phyloP scores from a whole-genome alignment of 2,797 vertebrate genomes.

The Lindbergichthys nudifrons region DNA sequence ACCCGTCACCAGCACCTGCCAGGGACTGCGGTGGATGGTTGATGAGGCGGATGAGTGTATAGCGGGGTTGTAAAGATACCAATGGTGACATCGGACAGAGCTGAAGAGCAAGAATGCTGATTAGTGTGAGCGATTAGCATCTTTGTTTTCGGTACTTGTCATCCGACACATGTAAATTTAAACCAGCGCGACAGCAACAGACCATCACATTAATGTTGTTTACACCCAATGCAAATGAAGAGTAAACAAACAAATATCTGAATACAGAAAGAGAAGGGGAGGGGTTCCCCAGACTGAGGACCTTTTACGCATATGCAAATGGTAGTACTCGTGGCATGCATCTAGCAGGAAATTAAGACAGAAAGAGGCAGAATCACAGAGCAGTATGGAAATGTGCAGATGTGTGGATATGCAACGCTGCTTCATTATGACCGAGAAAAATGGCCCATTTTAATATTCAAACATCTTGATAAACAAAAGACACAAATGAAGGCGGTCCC shows the following conservation, averaged over 20 bases:
- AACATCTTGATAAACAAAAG: conserved; percentile 82
- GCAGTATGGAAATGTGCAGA: conserved; percentile 77
- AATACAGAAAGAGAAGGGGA: conserved; percentile 39
- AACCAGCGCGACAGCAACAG: conserved; percentile 59
- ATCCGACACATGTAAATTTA: conserved; percentile 67
- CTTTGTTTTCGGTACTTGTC: conserved; percentile 66
- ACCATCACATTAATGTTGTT: conserved; percentile 74
- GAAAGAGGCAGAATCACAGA: conserved; percentile 67
- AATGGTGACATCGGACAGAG: conserved; percentile 43
- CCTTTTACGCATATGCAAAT: conserved; percentile 77
- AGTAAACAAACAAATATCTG: conserved; percentile 75
- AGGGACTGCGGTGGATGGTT: conserved; percentile 58
- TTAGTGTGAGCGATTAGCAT: conserved; percentile 66
- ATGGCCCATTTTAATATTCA: conserved; percentile 75
- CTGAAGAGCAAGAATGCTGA: conserved; percentile 56
- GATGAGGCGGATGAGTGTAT: conserved; percentile 56
- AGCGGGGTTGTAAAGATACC: conserved; percentile 59
- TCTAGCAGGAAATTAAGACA: conserved; percentile 77
- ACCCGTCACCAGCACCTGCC: conserved; percentile 71
- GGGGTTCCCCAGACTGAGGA: conserved; percentile 60
- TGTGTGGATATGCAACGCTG: conserved; percentile 72
- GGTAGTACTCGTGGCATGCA: conserved; percentile 55
- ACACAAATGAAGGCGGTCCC: conserved; percentile 67
- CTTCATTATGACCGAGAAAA: conserved; percentile 75
- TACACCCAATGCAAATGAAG: conserved; percentile 75